Evolutionary conservation across 2,888 invertebrate genomes (phyloP).

Genomic region (Keiferia lycopersicella): DNA sequence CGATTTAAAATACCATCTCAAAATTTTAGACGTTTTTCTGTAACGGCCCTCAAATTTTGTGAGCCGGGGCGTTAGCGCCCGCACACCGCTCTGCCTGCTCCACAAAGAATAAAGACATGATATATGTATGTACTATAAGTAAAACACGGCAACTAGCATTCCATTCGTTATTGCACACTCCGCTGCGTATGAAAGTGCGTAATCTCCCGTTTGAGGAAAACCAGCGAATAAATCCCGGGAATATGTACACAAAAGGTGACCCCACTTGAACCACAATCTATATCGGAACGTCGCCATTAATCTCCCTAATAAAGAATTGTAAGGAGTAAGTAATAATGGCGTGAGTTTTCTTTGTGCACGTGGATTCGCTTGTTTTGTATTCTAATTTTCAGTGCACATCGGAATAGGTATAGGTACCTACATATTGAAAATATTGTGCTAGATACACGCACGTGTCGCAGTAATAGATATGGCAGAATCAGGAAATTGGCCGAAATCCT

Average conservation of each 20-base stretch:
- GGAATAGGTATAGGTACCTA: no score
- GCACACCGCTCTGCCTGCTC: no score
- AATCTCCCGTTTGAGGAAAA: constrained; percentile 5
- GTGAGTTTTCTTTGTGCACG: not conserved
- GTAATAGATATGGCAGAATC: no score
- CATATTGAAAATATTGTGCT: no score
- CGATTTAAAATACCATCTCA: no score
- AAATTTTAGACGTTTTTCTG: no score
- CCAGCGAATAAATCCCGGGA: not conserved
- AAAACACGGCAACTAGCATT: not conserved
- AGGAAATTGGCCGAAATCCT: no score
- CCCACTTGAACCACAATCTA: constrained; percentile 10
- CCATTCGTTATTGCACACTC: not conserved
- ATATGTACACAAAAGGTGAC: constrained; percentile 14
- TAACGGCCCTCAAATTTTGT: no score
- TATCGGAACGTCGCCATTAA: constrained; percentile 6
- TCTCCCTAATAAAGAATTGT: constrained; percentile 4
- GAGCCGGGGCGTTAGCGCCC: no score
- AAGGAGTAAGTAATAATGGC: not conserved
- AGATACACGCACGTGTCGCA: no score
- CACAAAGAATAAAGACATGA: no score
- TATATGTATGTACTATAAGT: no score
- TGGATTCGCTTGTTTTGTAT: not conserved
- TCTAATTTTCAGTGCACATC: not conserved
- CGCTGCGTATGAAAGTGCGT: not conserved